Conservation (phyloP, 2,113 vertebrate species). For the Ondatra zibethicus region DNA sequence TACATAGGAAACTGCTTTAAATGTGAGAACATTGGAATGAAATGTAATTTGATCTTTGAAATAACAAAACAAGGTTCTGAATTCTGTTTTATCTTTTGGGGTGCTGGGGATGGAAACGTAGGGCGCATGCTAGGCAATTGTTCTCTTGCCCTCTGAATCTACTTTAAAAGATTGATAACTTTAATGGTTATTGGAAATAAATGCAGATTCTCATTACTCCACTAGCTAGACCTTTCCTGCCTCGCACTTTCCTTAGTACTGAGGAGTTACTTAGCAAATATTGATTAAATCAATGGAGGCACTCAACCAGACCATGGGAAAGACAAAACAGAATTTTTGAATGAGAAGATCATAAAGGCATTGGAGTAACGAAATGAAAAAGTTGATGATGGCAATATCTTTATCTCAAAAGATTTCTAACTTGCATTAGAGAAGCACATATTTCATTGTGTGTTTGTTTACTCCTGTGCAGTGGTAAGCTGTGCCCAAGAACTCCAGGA, state of each 20-base stretch:
- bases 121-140: background rate
- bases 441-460: slow-evolving; percentile 24
- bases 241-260: background rate
- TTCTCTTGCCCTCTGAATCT: background rate
- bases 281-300: background rate
- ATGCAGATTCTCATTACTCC: background rate
- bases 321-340: slow-evolving; percentile 45
- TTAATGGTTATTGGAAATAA: background rate
- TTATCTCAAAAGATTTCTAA: slow-evolving; percentile 27
- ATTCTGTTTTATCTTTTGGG: background rate
- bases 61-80: slow-evolving; percentile 10
- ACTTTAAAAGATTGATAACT: slow-evolving; percentile 41
- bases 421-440: background rate
- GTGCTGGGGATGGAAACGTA: background rate
- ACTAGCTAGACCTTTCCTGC: background rate
- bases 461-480: background rate
- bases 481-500: background rate
- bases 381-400: background rate
- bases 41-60: background rate
- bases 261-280: background rate
- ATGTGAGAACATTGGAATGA: background rate
- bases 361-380: background rate
- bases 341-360: slow-evolving; percentile 4
- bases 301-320: background rate
- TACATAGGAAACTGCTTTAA: background rate